Conservation (phyloP, 2,888 invertebrate genomes). For the Rhopalosiphum nymphaeae region DNA sequence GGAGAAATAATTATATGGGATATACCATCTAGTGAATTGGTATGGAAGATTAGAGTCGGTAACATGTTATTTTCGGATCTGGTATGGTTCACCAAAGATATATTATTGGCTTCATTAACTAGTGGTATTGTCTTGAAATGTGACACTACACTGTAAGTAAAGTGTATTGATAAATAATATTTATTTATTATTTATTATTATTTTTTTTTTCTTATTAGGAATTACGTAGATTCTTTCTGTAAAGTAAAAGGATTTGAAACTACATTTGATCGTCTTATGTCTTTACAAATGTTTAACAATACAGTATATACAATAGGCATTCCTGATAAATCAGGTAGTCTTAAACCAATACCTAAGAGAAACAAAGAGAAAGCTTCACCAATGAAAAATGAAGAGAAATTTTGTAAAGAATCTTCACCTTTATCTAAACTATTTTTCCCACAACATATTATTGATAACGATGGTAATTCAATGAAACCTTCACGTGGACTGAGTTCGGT, state of each 20-base stretch:
- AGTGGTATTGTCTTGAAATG: constrained; percentile 42
- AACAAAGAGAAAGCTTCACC: background rate
- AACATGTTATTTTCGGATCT: constrained; percentile 11
- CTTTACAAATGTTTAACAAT: background rate
- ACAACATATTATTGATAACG: background rate
- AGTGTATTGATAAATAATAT: background rate
- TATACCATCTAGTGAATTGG: constrained; percentile 28
- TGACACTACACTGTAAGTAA: constrained; percentile 32
- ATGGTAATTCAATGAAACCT: background rate
- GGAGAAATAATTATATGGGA: constrained; percentile 66
- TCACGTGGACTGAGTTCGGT: background rate
- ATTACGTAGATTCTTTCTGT: background rate
- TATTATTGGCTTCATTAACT: constrained; percentile 29
- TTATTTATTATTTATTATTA: background rate
- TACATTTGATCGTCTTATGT: background rate
- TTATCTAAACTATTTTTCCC: background rate
- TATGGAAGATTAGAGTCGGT: constrained; percentile 29
- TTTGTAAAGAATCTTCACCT: background rate
- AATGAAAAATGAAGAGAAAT: background rate
- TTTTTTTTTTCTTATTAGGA: background rate
- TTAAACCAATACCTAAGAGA: background rate
- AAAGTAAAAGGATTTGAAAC: constrained; percentile 34
- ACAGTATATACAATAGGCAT: constrained; percentile 26
- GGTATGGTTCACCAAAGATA: constrained; percentile 13
- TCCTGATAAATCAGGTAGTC: background rate